Evolutionary conservation across 2,113 vertebrate genomes (phyloP).

Genomic region (Neolamprologus tretocephalus): DNA sequence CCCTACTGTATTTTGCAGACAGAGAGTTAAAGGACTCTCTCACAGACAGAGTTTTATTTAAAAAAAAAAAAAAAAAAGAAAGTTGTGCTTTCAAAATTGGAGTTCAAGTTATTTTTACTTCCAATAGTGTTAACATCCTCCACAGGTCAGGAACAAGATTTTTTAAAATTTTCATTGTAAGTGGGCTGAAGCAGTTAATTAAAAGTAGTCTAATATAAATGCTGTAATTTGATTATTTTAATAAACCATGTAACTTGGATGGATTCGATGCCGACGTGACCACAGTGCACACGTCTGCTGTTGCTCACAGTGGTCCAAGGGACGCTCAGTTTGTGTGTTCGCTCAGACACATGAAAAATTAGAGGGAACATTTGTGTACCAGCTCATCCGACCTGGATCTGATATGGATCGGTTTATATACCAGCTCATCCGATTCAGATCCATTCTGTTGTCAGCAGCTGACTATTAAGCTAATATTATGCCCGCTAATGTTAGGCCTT

Average conservation of each 20-base stretch:
- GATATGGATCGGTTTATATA: background rate
- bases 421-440: background rate
- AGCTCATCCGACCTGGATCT: background rate
- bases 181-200: too few relatives aligned
- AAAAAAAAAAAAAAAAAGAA: too few relatives aligned
- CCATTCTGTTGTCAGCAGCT: background rate
- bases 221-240: too few relatives aligned
- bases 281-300: background rate
- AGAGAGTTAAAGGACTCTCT: too few relatives aligned
- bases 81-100: rapidly evolving
- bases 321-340: background rate
- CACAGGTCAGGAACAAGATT: background rate
- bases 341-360: rapidly evolving
- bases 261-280: background rate
- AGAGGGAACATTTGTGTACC: background rate
- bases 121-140: rapidly evolving
- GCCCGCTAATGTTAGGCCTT: background rate
- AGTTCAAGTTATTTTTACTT: background rate
- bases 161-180: background rate
- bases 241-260: too few relatives aligned
- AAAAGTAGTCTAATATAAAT: too few relatives aligned
- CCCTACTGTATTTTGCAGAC: too few relatives aligned
- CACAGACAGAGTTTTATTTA: too few relatives aligned
- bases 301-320: background rate
- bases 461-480: background rate